These are phyloP conservation scores for Eristalis arbustorum DNA, from an alignment of 2,888 invertebrate species.

Conservation along the genomic window DNA sequence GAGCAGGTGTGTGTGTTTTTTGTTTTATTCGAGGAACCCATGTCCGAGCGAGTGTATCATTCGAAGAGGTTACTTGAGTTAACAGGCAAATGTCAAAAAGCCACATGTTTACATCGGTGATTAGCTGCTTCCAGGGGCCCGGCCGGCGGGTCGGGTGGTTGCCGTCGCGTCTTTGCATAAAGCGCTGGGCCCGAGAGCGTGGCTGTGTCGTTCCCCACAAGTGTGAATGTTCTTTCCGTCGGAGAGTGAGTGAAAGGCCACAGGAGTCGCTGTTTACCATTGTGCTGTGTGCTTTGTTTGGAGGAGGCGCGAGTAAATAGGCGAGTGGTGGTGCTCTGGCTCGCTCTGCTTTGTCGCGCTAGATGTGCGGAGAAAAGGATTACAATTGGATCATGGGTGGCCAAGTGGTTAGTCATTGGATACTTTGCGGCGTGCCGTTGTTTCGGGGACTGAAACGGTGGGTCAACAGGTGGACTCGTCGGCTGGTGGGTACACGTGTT, in stretches of 20 bases:
- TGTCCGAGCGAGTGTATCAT: slow-evolving; percentile 40
- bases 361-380: slow-evolving; percentile 40
- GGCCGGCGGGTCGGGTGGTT: slow-evolving; percentile 15
- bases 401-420: slow-evolving; percentile 33
- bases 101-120: slow-evolving; percentile 65
- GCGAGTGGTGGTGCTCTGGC: not conserved
- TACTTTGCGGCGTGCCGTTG: slow-evolving; percentile 22
- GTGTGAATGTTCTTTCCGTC: slow-evolving; percentile 31
- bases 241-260: slow-evolving; percentile 43
- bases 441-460: not conserved
- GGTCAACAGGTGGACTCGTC: slow-evolving; percentile 37
- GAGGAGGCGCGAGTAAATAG: slow-evolving; percentile 29
- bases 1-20: not conserved
- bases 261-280: slow-evolving; percentile 64
- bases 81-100: slow-evolving; percentile 66
- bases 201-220: slow-evolving; percentile 24
- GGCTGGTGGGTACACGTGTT: slow-evolving; percentile 45
- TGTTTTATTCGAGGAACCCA: not conserved
- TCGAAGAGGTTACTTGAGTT: slow-evolving; percentile 48
- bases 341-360: slow-evolving; percentile 47
- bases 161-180: slow-evolving; percentile 50
- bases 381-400: slow-evolving; percentile 66
- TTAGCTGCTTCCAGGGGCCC: slow-evolving; percentile 38
- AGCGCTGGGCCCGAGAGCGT: slow-evolving; percentile 26
- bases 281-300: slow-evolving; percentile 22